phyloP scores from a whole-genome alignment of 37 sponge, comb jelly and placozoan genomes.

The Spongia lamella region DNA sequence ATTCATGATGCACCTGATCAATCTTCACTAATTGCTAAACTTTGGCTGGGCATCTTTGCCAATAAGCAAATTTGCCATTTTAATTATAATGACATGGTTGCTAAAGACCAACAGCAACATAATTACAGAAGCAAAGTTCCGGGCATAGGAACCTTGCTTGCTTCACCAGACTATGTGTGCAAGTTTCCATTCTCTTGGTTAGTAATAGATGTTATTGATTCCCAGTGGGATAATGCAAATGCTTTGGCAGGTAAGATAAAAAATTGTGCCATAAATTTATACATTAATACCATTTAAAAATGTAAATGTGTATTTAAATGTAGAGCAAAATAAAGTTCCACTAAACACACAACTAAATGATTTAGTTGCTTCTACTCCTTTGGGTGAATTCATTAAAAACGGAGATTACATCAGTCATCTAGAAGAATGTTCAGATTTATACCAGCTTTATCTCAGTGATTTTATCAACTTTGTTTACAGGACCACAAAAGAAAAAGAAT shows the following conservation, averaged over 20 bases:
- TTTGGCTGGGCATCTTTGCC: conserved; percentile 59
- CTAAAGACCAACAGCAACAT: not conserved
- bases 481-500: conserved; percentile 28
- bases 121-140: conserved; percentile 6
- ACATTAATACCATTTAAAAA: no score
- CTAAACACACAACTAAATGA: conserved; percentile 35
- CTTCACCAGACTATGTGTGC: conserved; percentile 37
- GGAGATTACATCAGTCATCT: no score
- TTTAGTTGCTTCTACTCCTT: conserved; percentile 13
- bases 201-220: conserved; percentile 57
- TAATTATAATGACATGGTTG: conserved; percentile 23
- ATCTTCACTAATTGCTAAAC: conserved; percentile 27
- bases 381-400: conserved; percentile 28
- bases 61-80: conserved; percentile 18
- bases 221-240: conserved; percentile 43
- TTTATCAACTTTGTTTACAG: conserved; percentile 51
- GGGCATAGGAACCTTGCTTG: conserved; percentile 18
- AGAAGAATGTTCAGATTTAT: conserved; percentile 29
- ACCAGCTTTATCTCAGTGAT: conserved; percentile 43
- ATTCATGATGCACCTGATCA: not conserved
- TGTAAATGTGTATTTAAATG: no score
- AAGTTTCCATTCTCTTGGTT: conserved; percentile 89
- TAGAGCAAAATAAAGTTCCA: no score
- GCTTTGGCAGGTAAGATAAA: not conserved
- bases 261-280: not conserved